Evolutionary conservation across 2,888 invertebrate genomes (phyloP), one percentile per base, ranked within the genome.

Genomic region (Emmelina monodactyla): DNA sequence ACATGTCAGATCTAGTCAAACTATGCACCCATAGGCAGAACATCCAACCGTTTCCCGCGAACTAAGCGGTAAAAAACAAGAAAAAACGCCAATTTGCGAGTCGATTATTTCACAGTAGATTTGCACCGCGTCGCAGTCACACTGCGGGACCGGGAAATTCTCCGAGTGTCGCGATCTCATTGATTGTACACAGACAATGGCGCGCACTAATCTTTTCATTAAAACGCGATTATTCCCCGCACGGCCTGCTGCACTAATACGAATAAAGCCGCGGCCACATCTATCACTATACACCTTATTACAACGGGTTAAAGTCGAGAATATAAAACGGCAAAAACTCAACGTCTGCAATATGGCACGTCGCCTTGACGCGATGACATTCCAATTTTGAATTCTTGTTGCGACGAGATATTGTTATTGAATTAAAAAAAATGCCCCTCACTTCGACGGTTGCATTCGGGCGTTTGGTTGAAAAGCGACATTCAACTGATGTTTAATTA

Each of bases 141-240:
- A 43, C 54, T 51, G 53, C 57, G 52, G 68, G 72, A 76, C 75
- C 69, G 69, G 63, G 68, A 73, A 72, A 72, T 73, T 70, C 68
- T 59, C 60, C 51, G 65, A 72, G 64, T 71, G 67, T 61, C 66
- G 62, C 54, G 51, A 46, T 51, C 56, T 58, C 62, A 68, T 72
- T 65, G 72, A 70, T 72, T 64, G 55, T 44, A 37, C 44, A n/a
- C n/a, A n/a, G 46, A 49, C 59, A 60, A 67, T 66, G 62, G 51
- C 55, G 51, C 55, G 70, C 64, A 63, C 71, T 78, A 76, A 78
- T 76, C 76, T 76, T 76, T 76, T 78, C 76, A 78, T 78, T 78
- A 76, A 76, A 76, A 75, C 75, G 66, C 76, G 78, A 78, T 78
- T 78, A 78, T 70, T 64, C 75, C 62, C 62, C 67, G 73, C 73